Evolutionary conservation across 2,797 vertebrate species (phyloP).

Genomic region (Notoglanidium macrostoma): DNA sequence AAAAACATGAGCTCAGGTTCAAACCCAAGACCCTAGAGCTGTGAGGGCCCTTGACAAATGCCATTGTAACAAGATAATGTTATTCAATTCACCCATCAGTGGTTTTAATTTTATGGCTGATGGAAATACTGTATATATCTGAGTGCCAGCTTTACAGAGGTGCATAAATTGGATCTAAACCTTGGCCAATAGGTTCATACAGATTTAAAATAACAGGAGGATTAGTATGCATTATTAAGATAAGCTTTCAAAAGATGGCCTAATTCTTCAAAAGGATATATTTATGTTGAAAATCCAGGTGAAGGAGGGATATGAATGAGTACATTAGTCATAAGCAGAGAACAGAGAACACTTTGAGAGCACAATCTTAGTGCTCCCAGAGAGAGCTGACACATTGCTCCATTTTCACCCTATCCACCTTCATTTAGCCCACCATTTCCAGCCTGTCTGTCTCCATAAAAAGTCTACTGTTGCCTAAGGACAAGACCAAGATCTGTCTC

Average conservation of each 20-base stretch:
- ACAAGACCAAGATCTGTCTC: conserved; percentile 29
- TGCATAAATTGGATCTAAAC: neutral
- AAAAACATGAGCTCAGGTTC: no score
- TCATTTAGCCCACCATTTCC: conserved; percentile 62
- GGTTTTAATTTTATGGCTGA: no score
- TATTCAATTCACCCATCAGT: no score
- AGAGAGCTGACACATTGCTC: conserved; percentile 50
- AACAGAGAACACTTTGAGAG: conserved; percentile 20
- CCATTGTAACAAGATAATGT: no score
- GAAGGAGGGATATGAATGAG: conserved; percentile 39
- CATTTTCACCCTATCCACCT: conserved; percentile 60
- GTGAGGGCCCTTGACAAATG: no score
- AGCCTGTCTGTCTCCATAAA: conserved; percentile 58
- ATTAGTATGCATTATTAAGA: neutral
- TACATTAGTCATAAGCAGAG: conserved; percentile 43
- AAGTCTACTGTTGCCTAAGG: conserved; percentile 43
- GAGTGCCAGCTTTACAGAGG: neutral
- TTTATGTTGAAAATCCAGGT: neutral
- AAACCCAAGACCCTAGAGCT: no score
- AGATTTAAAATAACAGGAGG: conserved; percentile 4
- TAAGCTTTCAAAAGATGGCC: neutral
- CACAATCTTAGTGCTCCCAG: conserved; percentile 23
- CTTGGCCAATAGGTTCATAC: neutral
- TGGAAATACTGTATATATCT: neutral
- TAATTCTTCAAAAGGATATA: neutral